Conservation (phyloP, 2,888 invertebrate species). For the Blomia tropicalis region DNA sequence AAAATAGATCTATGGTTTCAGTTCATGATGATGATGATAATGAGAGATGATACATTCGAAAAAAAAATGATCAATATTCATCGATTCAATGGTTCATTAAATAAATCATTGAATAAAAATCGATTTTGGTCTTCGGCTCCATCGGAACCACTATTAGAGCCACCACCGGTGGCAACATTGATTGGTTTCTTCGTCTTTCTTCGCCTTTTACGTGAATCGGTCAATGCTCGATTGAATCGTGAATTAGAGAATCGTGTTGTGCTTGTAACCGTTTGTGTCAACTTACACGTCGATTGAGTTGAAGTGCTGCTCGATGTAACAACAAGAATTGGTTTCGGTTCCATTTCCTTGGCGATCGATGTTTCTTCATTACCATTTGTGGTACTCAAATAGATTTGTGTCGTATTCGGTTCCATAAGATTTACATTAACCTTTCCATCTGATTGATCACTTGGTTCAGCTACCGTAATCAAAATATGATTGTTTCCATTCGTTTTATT, state of each 20-base stretch:
- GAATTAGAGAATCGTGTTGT: background rate
- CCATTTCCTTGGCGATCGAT: too few relatives aligned
- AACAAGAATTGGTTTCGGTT: background rate
- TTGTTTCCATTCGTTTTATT: background rate
- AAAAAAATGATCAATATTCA: too few relatives aligned
- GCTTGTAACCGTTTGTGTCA: background rate
- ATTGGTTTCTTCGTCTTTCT: conserved; percentile 4
- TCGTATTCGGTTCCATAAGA: conserved; percentile 3
- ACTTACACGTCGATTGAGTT: background rate
- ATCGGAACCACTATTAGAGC: too few relatives aligned
- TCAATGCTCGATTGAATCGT: background rate
- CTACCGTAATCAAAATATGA: background rate
- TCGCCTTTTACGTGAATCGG: conserved; percentile 4
- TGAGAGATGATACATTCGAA: too few relatives aligned
- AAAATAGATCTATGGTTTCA: too few relatives aligned
- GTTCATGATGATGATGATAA: too few relatives aligned
- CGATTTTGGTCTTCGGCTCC: too few relatives aligned
- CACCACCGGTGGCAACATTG: too few relatives aligned
- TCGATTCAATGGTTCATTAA: too few relatives aligned
- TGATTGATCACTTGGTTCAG: background rate
- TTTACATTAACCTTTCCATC: background rate
- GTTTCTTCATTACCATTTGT: background rate
- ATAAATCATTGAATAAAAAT: too few relatives aligned
- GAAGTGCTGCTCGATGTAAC: background rate
- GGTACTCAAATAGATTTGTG: conserved; percentile 10